Evolutionary conservation across 2,797 vertebrate genomes (phyloP).

Genomic region (Heliangelus exortis): DNA sequence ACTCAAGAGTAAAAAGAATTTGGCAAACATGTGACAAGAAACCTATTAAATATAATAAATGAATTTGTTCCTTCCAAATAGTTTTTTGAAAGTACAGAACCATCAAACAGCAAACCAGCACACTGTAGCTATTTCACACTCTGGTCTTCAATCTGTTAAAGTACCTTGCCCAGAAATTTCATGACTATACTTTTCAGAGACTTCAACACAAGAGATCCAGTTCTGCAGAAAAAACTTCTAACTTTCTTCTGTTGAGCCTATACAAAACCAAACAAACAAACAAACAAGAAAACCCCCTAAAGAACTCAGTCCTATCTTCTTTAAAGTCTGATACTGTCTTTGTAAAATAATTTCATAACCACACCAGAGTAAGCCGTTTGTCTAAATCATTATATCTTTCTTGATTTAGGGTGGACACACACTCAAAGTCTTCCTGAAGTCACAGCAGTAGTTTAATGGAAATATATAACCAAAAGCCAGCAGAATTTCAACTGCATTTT

Average conservation of each 20-base stretch:
- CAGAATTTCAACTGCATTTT: not conserved
- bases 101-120: not conserved
- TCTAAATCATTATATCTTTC: not conserved
- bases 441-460: not conserved
- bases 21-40: not conserved
- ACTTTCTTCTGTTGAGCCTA: not conserved
- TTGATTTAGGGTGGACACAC: not conserved
- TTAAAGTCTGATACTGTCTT: not conserved
- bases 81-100: slow-evolving; percentile 18
- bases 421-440: not conserved
- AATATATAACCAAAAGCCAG: not conserved
- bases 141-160: not conserved
- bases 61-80: not conserved
- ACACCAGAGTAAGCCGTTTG: not conserved
- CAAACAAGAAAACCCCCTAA: not conserved
- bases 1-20: not conserved
- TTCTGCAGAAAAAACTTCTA: not conserved
- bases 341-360: not conserved
- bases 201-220: not conserved
- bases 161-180: not conserved
- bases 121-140: not conserved
- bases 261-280: not conserved
- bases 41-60: not conserved
- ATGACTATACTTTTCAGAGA: not conserved
- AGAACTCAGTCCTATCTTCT: not conserved